Percentiles rank a stretch among this genome's conserved stretches.
Evolutionary conservation across 2,888 invertebrate genomes (phyloP).

Genomic region (Dynastes maya): DNA sequence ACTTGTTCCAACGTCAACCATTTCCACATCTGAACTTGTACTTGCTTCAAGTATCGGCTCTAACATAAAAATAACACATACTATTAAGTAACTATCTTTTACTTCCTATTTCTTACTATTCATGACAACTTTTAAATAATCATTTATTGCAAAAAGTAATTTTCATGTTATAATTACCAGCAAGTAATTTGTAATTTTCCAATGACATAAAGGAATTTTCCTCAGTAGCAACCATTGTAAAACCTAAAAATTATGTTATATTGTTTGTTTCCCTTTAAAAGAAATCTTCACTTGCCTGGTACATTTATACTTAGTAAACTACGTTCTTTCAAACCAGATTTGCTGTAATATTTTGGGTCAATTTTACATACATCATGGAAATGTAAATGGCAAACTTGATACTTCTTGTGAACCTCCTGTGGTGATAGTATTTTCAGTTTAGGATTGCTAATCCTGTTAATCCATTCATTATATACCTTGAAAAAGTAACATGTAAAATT

Average conservation of each 20-base stretch:
- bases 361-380: not conserved
- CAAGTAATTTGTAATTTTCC: constrained; percentile 3
- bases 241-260: constrained; percentile 7
- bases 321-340: not conserved
- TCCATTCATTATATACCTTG: constrained; percentile 10
- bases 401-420: not conserved
- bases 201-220: constrained; percentile 21
- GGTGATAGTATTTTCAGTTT: not conserved
- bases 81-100: constrained; percentile 7
- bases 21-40: constrained; percentile 13
- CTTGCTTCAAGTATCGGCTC: not conserved
- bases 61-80: not conserved
- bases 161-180: constrained; percentile 22
- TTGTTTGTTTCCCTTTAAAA: not conserved
- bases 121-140: constrained; percentile 5
- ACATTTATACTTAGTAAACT: not conserved
- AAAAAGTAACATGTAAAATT: not conserved
- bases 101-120: constrained; percentile 3
- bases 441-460: not conserved
- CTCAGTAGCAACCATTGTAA: not conserved
- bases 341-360: not conserved
- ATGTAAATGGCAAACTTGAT: constrained; percentile 2
- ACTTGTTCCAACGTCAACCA: not conserved
- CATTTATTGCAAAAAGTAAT: constrained; percentile 4
- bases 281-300: not conserved